These are phyloP conservation scores for Neodon shergylaensis DNA, from an alignment of 2,113 vertebrate species.

Conservation along the genomic window DNA sequence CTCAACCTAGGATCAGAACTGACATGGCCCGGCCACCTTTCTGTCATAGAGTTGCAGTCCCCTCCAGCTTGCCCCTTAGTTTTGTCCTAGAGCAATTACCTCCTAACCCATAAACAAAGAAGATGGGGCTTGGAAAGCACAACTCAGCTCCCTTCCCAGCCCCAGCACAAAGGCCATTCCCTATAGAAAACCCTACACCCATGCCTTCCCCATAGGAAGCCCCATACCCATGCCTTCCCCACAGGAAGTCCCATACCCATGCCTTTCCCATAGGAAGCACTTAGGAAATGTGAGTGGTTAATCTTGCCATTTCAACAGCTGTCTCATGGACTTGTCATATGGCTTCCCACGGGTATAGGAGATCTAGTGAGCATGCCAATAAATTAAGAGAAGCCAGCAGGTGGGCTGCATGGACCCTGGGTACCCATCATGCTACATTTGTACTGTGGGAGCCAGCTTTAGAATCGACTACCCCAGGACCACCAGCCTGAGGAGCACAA, in stretches of 20 bases:
- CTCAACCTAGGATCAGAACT: not conserved
- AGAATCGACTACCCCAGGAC: not conserved
- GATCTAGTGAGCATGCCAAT: not conserved
- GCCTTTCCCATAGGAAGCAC: not conserved
- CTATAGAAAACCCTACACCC: too few relatives aligned
- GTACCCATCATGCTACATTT: fast-evolving
- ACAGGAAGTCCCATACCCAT: too few relatives aligned
- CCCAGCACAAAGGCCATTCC: not conserved
- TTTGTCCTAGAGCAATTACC: fast-evolving
- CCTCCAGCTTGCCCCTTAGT: not conserved
- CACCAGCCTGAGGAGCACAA: too few relatives aligned
- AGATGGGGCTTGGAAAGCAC: fast-evolving
- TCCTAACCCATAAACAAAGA: not conserved
- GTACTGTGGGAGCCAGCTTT: not conserved
- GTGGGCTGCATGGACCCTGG: not conserved
- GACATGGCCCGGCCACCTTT: fast-evolving
- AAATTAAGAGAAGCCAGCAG: not conserved
- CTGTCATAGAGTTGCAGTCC: fast-evolving
- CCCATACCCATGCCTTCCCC: too few relatives aligned
- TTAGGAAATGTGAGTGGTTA: not conserved
- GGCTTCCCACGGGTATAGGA: not conserved
- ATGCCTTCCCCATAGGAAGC: too few relatives aligned
- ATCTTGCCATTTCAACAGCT: not conserved
- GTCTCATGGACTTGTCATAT: not conserved
- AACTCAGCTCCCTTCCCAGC: not conserved